Percentiles rank a stretch among this genome's conserved stretches.
Conservation (phyloP, 2,888 invertebrate species). For the Mallateleia sp. region DNA sequence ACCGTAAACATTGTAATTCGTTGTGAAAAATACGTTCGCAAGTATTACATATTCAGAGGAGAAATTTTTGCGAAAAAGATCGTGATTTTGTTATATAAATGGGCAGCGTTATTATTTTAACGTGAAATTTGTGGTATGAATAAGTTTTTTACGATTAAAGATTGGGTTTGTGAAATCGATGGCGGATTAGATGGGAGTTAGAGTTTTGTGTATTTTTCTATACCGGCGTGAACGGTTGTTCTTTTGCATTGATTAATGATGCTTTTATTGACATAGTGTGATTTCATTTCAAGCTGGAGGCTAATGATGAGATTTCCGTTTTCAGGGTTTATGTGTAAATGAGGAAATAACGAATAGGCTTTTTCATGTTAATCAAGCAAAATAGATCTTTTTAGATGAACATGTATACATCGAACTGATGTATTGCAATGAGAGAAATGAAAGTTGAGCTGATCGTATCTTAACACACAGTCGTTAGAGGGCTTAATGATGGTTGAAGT, state of each 20-base stretch:
- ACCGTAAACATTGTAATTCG: conserved; percentile 70
- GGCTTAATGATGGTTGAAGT: neutral
- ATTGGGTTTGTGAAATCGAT: neutral
- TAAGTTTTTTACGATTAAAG: neutral
- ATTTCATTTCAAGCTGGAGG: no score
- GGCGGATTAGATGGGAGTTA: neutral
- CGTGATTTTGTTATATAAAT: conserved; percentile 64
- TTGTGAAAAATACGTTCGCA: conserved; percentile 53
- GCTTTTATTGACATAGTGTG: no score
- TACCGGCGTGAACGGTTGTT: no score
- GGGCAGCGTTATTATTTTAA: conserved; percentile 23
- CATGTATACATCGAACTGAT: no score
- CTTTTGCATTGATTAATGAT: no score
- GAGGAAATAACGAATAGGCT: no score
- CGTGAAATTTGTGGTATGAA: conserved; percentile 37
- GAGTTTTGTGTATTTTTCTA: no score
- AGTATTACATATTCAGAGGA: conserved; percentile 60
- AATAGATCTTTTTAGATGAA: no score
- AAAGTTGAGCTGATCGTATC: neutral
- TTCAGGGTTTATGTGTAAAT: no score
- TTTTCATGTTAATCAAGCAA: no score
- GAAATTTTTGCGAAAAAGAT: conserved; percentile 65
- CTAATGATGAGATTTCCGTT: no score
- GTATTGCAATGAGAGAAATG: neutral
- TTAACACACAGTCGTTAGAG: neutral